phyloP scores from a whole-genome alignment of 2,797 vertebrate species.

The Vultur gryphus region DNA sequence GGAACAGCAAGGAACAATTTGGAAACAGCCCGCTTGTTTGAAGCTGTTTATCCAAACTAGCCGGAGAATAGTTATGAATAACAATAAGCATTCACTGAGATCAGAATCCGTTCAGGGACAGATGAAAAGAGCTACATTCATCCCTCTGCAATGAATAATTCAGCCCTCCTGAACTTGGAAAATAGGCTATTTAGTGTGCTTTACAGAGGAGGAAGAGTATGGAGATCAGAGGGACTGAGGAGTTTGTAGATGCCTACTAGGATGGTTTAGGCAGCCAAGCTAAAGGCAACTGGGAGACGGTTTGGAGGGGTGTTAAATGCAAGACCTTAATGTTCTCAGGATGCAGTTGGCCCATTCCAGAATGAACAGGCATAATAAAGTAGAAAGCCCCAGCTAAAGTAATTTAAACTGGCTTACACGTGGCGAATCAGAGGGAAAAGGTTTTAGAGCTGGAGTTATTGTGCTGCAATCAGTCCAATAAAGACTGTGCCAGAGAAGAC shows the following conservation, averaged over 20 bases:
- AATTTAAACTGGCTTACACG: background rate
- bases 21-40: background rate
- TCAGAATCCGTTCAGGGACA: background rate
- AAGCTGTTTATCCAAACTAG: background rate
- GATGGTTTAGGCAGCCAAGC: background rate
- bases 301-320: background rate
- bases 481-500: background rate
- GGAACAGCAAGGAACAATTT: background rate
- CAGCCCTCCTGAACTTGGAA: background rate
- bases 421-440: background rate
- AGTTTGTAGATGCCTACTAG: background rate
- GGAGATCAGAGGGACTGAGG: background rate
- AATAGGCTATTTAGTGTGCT: background rate
- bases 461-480: background rate
- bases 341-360: background rate
- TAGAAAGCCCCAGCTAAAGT: background rate
- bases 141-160: background rate
- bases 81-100: background rate
- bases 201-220: background rate
- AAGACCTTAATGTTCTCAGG: background rate
- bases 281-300: background rate
- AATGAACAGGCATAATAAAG: background rate
- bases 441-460: background rate
- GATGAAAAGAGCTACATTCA: background rate
- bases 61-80: background rate